These are phyloP conservation scores for Acanthopagrus latus DNA, from an alignment of 2,797 vertebrate genomes.

Conservation along the genomic window DNA sequence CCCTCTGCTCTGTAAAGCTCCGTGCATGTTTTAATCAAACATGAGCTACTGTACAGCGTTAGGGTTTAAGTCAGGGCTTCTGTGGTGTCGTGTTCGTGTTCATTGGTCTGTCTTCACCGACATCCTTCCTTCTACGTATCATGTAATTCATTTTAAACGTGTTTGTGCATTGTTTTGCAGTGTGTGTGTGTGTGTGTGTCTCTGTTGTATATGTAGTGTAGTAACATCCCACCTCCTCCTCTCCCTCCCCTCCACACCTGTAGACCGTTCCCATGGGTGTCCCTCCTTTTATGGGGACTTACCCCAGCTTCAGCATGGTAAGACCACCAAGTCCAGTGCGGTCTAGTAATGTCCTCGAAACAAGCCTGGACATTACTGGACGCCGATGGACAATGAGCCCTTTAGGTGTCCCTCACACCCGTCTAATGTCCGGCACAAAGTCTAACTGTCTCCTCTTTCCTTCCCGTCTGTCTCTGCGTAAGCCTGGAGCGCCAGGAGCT, in stretches of 20 bases:
- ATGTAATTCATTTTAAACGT: slow-evolving; percentile 9
- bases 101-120: slow-evolving; percentile 12
- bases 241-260: slow-evolving; percentile 75
- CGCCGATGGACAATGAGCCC: slow-evolving; percentile 68
- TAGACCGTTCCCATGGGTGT: slow-evolving; percentile 84
- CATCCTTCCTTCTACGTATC: not conserved
- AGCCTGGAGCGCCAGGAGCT: slow-evolving; percentile 91
- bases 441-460: slow-evolving; percentile 56
- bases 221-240: slow-evolving; percentile 82
- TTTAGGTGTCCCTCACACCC: slow-evolving; percentile 54
- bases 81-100: slow-evolving; percentile 33
- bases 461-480: slow-evolving; percentile 58
- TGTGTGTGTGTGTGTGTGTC: slow-evolving; percentile 50
- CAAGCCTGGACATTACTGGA: slow-evolving; percentile 67
- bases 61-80: slow-evolving; percentile 24
- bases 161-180: slow-evolving; percentile 51
- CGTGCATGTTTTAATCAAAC: slow-evolving; percentile 51
- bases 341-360: slow-evolving; percentile 63
- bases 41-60: not conserved
- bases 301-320: slow-evolving; percentile 94
- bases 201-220: slow-evolving; percentile 71
- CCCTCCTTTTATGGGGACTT: slow-evolving; percentile 87
- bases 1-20: slow-evolving; percentile 22
- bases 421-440: slow-evolving; percentile 5
- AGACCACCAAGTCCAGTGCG: slow-evolving; percentile 80